These are phyloP conservation scores for Xyliphius kryptos DNA, from an alignment of 2,113 vertebrate species.

Conservation along the genomic window DNA sequence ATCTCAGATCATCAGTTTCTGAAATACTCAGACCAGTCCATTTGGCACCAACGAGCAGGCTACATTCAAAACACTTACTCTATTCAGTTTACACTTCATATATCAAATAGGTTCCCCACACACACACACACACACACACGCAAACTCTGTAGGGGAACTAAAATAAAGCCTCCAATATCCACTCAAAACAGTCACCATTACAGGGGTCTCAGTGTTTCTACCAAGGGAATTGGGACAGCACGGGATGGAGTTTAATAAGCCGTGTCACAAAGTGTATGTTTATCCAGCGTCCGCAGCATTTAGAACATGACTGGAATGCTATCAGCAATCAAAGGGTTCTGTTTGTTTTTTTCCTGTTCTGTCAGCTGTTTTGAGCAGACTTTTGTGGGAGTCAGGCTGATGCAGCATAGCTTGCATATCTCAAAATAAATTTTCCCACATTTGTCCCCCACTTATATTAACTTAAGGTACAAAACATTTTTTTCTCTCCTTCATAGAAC, in stretches of 20 bases:
- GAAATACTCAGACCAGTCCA: too few species aligned
- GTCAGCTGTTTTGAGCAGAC: conserved; percentile 57
- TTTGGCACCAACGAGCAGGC: too few species aligned
- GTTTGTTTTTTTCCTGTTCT: conserved; percentile 61
- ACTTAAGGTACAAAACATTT: conserved; percentile 15
- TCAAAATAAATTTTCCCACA: conserved; percentile 70
- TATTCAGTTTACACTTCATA: too few species aligned
- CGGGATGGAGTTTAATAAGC: conserved; percentile 55
- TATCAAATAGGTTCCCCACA: too few species aligned
- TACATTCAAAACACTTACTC: too few species aligned
- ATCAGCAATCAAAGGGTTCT: conserved; percentile 55
- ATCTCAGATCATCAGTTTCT: too few species aligned
- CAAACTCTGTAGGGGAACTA: too few species aligned
- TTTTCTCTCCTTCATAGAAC: too few species aligned
- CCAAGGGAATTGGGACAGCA: conserved; percentile 27
- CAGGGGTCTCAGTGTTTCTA: too few species aligned
- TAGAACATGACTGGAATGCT: conserved; percentile 62
- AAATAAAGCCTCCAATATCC: too few species aligned
- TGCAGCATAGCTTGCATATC: conserved; percentile 63
- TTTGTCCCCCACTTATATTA: conserved; percentile 44
- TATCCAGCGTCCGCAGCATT: conserved; percentile 51
- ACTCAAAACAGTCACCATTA: too few species aligned
- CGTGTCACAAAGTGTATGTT: conserved; percentile 50
- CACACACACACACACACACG: too few species aligned
- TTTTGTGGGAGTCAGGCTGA: conserved; percentile 50